phyloP scores from a whole-genome alignment of 2,113 vertebrate genomes.

The Phasianus colchicus region DNA sequence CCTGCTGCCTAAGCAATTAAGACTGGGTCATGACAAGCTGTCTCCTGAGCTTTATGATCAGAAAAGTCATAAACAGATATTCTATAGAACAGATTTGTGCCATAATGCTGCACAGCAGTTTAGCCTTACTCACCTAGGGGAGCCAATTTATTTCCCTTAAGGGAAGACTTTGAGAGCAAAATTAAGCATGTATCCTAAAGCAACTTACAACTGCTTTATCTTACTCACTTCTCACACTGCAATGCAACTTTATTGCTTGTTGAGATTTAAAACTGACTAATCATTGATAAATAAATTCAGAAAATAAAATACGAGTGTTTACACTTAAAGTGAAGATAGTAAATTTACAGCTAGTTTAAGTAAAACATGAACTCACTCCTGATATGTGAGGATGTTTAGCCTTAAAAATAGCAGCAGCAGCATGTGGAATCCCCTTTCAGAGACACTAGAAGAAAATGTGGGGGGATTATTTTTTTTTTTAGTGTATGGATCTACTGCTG shows the following conservation, averaged over 20 bases:
- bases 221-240: background rate
- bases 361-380: background rate
- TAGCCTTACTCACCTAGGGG: background rate
- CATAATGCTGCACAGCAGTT: constrained; percentile 36
- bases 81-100: background rate
- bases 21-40: background rate
- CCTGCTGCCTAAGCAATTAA: constrained; percentile 12
- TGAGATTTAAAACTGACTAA: background rate
- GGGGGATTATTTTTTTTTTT: background rate
- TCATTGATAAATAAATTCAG: background rate
- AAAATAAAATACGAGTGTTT: background rate
- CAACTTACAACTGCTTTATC: background rate
- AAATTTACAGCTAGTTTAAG: background rate
- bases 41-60: background rate
- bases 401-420: background rate
- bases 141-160: background rate
- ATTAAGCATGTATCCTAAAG: background rate
- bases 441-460: background rate
- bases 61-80: background rate
- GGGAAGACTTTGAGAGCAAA: background rate
- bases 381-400: background rate
- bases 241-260: background rate
- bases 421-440: background rate
- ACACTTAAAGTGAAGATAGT: background rate
- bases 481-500: background rate